Evolutionary conservation across 1,140 invertebrate species (phyloP), one percentile per base, ranked within the genome.

Genomic region (Drosophila parabipectinata): DNA sequence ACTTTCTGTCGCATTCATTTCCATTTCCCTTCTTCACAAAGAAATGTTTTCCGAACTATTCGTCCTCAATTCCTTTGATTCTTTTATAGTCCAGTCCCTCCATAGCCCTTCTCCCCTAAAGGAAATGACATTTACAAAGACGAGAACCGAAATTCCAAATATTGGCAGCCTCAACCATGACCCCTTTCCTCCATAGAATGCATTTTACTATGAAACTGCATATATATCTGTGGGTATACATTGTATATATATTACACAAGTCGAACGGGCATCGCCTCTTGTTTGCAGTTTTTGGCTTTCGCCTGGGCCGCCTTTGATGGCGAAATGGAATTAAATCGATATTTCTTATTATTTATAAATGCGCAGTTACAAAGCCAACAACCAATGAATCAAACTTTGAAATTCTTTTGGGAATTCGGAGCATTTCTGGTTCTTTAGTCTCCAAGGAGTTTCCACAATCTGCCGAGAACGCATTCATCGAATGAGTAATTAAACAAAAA

Each of bases 341-440:
- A 85, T 80, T 80, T 62, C 69, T 85, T 85, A 85, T 85, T 85
- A 85, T 85, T 85, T 85, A 85, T 85, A 85, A 83, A 83, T 84
- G 76, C 58, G 62, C 79, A 64, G 57, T 37, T 58, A 72, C 67
- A 72, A 61, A 48, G 52, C 15, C n/a, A 60, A 50, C 24, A 56
- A 66, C 24, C 52, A 66, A 51, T 14, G 32, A 39, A 51, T 15
- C 14, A 32, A 28, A 26, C 34, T 41, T 50, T 41, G 59, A 32
- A 67, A 56, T 60, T 53, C 61, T 63, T 55, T 62, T 37, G 77
- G 57, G 61, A 74, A 59, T 21, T 21, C 21, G 2, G 2, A 21
- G 21, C 21, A 21, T 21, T 21, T 21, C 21, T 21, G 2, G 21
- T 21, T 21, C 21, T 21, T 21, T 3, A 21, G 3, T 21, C 52